Conservation (phyloP, 2,888 invertebrate genomes). For the Deilephila porcellus region DNA sequence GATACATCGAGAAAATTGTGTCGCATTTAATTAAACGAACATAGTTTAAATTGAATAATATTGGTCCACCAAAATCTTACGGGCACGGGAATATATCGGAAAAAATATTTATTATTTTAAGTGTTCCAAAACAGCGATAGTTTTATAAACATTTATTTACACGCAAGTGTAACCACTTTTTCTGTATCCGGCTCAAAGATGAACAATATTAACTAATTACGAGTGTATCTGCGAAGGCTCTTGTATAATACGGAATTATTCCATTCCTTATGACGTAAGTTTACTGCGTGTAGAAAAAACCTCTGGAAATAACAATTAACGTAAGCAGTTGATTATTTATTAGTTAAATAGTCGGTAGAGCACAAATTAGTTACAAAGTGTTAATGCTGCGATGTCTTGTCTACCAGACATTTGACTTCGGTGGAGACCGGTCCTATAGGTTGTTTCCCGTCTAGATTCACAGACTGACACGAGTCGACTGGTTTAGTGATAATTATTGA, state of each 20-base stretch:
- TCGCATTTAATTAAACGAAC: no score
- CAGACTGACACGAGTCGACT: slow-evolving; percentile 1
- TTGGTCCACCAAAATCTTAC: no score
- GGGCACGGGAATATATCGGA: no score
- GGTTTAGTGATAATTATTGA: slow-evolving; percentile 34
- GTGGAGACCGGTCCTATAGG: not conserved
- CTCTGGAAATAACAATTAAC: not conserved
- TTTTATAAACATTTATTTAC: no score
- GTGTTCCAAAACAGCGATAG: no score
- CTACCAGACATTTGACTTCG: slow-evolving; percentile 7
- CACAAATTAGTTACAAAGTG: not conserved
- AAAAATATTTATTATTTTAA: no score
- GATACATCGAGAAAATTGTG: no score
- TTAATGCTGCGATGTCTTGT: slow-evolving; percentile 10
- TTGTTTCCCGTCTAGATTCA: slow-evolving; percentile 7
- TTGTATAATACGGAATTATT: not conserved
- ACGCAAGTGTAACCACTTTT: not conserved
- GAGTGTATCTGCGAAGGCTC: not conserved
- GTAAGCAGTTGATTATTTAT: not conserved
- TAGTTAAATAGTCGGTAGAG: not conserved
- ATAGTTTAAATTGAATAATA: no score
- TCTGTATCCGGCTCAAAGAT: not conserved
- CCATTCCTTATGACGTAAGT: not conserved
- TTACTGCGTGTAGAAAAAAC: not conserved
- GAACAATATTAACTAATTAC: not conserved